Evolutionary conservation across 30 jellyfish, hydroid and myxozoan species (phyloP), one percentile per base, ranked within the genome.

Genomic region (Clytia hemisphaerica): DNA sequence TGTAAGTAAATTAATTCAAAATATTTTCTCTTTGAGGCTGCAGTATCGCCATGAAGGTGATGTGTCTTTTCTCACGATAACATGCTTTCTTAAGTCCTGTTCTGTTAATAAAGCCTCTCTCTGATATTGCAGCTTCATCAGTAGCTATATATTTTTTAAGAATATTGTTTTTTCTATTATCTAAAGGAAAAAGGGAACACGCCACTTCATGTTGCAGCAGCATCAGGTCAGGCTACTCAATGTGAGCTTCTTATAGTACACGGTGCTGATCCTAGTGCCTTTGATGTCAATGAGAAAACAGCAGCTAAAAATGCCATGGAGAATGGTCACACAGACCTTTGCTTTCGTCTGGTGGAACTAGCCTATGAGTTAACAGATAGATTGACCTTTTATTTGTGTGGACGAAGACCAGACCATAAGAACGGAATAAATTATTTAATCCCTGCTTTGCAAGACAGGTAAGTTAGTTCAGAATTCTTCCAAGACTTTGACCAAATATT

Each of bases 201-300:
- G 6, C 97, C 97, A 22, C 57, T 88, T 5, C 97, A 88, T 67
- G 97, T 83, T 6, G 97, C 97, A 4, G 97, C 97, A 27, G 81
- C 75, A 42, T 91, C 93, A 2, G 97, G 97, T 24, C 97, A 88
- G 37, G 94, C 91, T 2, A 75, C 94, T 10, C 97, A 88, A 45
- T 83, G 90, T 47, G 97, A 88, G 45, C 81, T 88, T 4, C 67
- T 88, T 30, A 76, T 78, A n/a, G 93, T 78, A 5, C 75, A 78
- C 67, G 97, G 97, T 37, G 97, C 97, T 34, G 97, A 88, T 45
- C 94, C 97, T 28, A 79, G 94, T 80, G 94, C 97, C 2, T 59
- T 88, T 38, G 97, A 88, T 68, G 57, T 80, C 12, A 74, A 79
- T 35, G 97, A 92, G 31, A 79, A 77, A 54, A 88, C 97, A 16